Conservation (phyloP, 2,888 invertebrate genomes). For the Ectemnius lituratus region DNA sequence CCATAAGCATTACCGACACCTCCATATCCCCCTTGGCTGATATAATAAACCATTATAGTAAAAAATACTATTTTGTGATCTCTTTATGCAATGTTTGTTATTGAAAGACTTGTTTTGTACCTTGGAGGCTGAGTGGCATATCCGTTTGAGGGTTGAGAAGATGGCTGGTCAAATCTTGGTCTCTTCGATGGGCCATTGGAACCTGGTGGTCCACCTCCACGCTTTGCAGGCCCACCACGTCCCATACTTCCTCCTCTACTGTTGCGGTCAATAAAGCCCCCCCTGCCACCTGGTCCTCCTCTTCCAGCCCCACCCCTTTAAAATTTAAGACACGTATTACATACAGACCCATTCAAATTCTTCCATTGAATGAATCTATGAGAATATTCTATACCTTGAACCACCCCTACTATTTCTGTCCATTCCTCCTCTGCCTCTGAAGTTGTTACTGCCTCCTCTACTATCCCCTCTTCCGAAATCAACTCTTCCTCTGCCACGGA, state of each 20-base stretch:
- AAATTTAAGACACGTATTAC: background rate
- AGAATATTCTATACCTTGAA: slow-evolving; percentile 62
- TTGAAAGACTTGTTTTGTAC: slow-evolving; percentile 27
- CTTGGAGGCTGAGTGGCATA: slow-evolving; percentile 70
- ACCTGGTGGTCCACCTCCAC: slow-evolving; percentile 79
- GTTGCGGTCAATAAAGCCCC: slow-evolving; percentile 79
- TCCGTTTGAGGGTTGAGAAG: slow-evolving; percentile 73
- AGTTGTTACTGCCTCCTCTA: slow-evolving; percentile 69
- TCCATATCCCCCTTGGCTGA: slow-evolving; percentile 73
- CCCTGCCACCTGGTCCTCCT: slow-evolving; percentile 74
- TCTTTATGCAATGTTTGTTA: too few species aligned
- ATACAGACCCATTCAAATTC: background rate
- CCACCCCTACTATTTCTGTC: slow-evolving; percentile 80
- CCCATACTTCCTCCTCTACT: slow-evolving; percentile 76
- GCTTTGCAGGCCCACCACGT: slow-evolving; percentile 75
- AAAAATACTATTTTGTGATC: background rate
- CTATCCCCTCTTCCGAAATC: slow-evolving; percentile 76
- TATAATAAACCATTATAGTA: slow-evolving; percentile 2
- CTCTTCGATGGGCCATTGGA: slow-evolving; percentile 81
- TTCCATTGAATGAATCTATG: background rate
- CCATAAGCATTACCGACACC: slow-evolving; percentile 70
- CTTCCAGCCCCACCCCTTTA: slow-evolving; percentile 63
- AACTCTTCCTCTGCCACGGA: slow-evolving; percentile 71
- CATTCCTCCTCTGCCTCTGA: slow-evolving; percentile 72
- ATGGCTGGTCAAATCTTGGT: slow-evolving; percentile 76